Conservation (phyloP, 2,113 vertebrate genomes). For the Urocynchramus pylzowi region DNA sequence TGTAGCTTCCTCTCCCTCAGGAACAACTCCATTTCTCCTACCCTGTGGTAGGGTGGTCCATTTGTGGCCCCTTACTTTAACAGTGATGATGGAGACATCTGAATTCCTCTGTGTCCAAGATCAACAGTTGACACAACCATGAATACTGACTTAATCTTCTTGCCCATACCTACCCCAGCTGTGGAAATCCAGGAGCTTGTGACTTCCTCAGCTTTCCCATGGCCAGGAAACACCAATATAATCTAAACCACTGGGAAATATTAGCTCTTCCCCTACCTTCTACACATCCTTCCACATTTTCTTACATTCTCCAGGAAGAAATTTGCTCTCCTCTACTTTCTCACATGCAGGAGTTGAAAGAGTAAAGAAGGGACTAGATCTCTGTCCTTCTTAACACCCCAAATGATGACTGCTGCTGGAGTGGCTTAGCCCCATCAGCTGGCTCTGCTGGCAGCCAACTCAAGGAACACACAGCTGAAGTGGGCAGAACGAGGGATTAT, state of each 20-base stretch:
- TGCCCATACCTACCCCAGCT: background rate
- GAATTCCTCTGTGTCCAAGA: background rate
- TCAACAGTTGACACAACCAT: background rate
- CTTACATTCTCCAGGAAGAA: background rate
- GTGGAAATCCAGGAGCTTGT: background rate
- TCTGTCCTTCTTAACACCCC: background rate
- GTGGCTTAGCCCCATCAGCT: background rate
- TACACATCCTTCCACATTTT: background rate
- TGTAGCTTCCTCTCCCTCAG: background rate
- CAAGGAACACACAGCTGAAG: background rate
- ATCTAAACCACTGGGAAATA: background rate
- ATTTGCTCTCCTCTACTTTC: background rate
- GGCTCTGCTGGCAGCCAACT: background rate
- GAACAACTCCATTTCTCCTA: background rate
- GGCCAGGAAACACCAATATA: background rate
- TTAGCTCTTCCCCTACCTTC: background rate
- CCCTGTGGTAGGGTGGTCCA: rapidly evolving
- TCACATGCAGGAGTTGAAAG: background rate
- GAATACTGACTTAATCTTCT: background rate
- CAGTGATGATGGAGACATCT: background rate
- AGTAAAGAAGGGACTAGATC: background rate
- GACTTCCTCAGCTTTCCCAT: background rate
- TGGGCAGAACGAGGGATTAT: background rate
- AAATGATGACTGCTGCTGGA: background rate
- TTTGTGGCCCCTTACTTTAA: background rate